These are phyloP conservation scores for Poeciliopsis retropinna DNA, from an alignment of 2,113 vertebrate species.

Conservation along the genomic window DNA sequence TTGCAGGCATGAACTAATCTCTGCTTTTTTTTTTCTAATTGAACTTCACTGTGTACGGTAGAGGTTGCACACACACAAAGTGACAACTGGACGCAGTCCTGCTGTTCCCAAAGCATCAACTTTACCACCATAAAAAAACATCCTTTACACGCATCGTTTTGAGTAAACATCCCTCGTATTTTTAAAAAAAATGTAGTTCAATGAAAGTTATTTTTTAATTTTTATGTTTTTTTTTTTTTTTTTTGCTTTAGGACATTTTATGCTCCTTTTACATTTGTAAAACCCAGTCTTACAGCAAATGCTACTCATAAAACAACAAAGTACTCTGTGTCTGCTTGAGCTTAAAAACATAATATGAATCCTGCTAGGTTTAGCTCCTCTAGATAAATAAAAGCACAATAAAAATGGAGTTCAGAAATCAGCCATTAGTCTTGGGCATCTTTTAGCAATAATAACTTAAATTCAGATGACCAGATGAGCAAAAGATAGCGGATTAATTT, in stretches of 20 bases:
- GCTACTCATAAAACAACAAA: no score
- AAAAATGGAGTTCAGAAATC: no score
- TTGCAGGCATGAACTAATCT: slow-evolving; percentile 94
- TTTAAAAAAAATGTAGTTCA: background rate
- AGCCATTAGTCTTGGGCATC: no score
- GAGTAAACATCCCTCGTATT: background rate
- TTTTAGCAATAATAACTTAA: no score
- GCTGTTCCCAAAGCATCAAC: slow-evolving; percentile 32
- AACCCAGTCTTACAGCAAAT: no score
- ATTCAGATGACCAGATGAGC: no score
- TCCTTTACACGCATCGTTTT: background rate
- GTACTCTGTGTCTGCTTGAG: no score
- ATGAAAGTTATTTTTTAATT: background rate
- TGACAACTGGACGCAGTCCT: background rate
- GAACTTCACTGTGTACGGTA: slow-evolving; percentile 27
- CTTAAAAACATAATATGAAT: no score
- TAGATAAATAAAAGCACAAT: no score
- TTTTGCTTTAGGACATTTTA: background rate
- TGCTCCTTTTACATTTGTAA: no score
- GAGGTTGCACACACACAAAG: slow-evolving; percentile 53
- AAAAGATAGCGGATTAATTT: no score
- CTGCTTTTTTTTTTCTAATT: slow-evolving; percentile 48
- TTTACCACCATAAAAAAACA: background rate
- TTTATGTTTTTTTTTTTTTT: background rate
- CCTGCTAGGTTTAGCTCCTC: no score